phyloP scores from a whole-genome alignment of 2,797 vertebrate genomes.

The Heteromormyrus szaboi region DNA sequence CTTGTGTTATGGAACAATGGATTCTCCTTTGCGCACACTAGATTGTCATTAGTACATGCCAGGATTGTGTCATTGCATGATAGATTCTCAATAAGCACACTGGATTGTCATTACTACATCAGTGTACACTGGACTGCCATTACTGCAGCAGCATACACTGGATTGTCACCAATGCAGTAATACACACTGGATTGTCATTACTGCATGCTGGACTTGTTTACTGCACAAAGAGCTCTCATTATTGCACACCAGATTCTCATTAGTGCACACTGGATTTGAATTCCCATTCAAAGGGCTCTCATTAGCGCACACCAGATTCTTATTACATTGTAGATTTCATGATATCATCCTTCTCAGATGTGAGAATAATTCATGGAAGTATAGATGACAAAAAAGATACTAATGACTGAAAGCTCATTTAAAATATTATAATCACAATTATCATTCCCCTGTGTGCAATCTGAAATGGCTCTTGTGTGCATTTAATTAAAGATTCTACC shows the following conservation, averaged over 20 bases:
- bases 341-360: neutral
- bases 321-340: neutral
- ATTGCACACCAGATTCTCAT: neutral
- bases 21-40: neutral
- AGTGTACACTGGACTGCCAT: neutral
- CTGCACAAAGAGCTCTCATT: neutral
- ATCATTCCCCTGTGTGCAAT: neutral
- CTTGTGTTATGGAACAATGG: neutral
- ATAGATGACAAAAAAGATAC: neutral
- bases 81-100: neutral
- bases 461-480: neutral
- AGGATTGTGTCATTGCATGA: neutral
- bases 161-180: neutral
- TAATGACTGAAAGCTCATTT: conserved; percentile 5
- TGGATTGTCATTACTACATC: neutral
- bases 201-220: neutral
- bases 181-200: neutral
- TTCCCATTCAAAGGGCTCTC: neutral
- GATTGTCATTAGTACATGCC: neutral
- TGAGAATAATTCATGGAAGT: neutral
- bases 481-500: neutral
- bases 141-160: neutral
- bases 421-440: neutral
- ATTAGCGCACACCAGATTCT: neutral
- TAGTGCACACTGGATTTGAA: neutral